Conservation (phyloP, 2,888 invertebrate species). For the Stegana nigrithorax region DNA sequence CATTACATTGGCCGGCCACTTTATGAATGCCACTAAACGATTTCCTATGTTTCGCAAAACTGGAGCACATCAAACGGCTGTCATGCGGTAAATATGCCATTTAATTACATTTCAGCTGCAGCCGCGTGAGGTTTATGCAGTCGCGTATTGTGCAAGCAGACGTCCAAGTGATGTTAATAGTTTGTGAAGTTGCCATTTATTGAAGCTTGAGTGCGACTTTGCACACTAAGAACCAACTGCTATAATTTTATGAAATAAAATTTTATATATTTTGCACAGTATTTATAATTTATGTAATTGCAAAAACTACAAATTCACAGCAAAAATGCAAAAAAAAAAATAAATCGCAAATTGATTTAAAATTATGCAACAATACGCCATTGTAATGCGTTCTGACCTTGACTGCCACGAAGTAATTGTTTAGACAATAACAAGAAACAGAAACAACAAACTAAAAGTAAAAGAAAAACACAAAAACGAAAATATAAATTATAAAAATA, state of each 20-base stretch:
- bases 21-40: conserved; percentile 43
- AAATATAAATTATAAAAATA: conserved; percentile 13
- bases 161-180: background rate
- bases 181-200: background rate
- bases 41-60: conserved; percentile 38
- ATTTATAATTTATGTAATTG: background rate
- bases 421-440: conserved; percentile 33
- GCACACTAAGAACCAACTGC: conserved; percentile 20
- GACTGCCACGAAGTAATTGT: conserved; percentile 24
- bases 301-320: conserved; percentile 3
- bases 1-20: no score
- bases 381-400: conserved; percentile 43
- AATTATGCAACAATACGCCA: conserved; percentile 38
- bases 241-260: background rate
- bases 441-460: conserved; percentile 23
- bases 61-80: conserved; percentile 27
- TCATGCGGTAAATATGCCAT: conserved; percentile 41
- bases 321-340: background rate
- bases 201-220: conserved; percentile 3
- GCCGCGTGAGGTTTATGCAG: background rate
- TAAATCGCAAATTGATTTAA: background rate
- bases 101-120: conserved; percentile 34
- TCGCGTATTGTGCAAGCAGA: conserved; percentile 24
- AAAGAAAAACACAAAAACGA: conserved; percentile 30
- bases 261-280: background rate